These are phyloP conservation scores for Heteromurus nitidus DNA, from an alignment of 2,888 invertebrate species.

Conservation along the genomic window DNA sequence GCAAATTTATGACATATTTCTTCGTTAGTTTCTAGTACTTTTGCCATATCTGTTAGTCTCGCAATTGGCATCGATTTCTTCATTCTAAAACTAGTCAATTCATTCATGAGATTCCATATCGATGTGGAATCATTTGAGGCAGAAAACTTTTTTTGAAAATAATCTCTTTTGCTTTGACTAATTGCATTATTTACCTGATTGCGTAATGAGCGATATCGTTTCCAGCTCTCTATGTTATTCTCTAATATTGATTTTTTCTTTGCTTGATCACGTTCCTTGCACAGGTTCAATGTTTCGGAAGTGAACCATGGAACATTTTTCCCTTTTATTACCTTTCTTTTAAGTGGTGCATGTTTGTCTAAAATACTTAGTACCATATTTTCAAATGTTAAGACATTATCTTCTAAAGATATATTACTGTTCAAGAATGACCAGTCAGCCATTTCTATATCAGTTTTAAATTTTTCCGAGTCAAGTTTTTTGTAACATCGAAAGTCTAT, in stretches of 20 bases:
- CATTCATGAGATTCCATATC: not conserved
- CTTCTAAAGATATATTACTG: not conserved
- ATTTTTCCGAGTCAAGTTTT: not conserved
- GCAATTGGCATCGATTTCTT: not conserved
- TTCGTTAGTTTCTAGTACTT: not conserved
- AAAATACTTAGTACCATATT: not conserved
- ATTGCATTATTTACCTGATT: too few relatives aligned
- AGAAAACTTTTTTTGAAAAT: not conserved
- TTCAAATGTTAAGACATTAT: not conserved
- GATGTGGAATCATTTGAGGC: not conserved
- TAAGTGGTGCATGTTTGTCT: slow-evolving; percentile 4
- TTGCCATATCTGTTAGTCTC: not conserved
- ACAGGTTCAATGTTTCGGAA: not conserved
- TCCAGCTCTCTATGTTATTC: not conserved
- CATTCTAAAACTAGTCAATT: not conserved
- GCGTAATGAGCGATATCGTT: not conserved
- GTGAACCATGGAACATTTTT: slow-evolving; percentile 32
- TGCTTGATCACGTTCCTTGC: slow-evolving; percentile 7
- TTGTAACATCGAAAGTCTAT: not conserved
- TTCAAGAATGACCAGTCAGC: slow-evolving; percentile 22
- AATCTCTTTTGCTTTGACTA: slow-evolving; percentile 14
- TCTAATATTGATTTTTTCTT: not conserved
- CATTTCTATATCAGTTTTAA: not conserved
- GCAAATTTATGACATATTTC: not conserved
- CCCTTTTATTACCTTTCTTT: slow-evolving; percentile 26